Base-by-base conservation (phyloP, 2,888 invertebrate genomes). In the Agonopterix arenella region DNA sequence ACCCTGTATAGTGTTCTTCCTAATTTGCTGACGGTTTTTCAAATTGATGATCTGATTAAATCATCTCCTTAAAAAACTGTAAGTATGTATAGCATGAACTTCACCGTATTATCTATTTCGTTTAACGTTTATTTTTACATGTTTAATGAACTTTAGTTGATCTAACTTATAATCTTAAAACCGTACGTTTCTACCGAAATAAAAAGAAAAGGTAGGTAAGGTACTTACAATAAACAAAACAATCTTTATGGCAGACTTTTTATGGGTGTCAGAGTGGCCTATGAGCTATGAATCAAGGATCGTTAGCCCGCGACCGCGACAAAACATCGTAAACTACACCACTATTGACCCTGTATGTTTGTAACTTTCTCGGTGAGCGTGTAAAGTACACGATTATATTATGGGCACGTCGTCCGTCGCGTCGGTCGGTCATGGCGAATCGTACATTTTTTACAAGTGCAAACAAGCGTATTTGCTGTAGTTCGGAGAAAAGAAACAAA, bases 321-420 rank as follows among this genome's bases (percentile, higher is more conserved):
- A 66, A 68, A 70, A 70, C 61, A 62, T 70, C 67, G 64, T 76
- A 67, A 76, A 73, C 61, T 54, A 62, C 53, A 65, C 58, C 58
- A 65, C 54, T 28, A 64, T 53, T 64, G 66, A 70, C 68, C 66
- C 62, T 66, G 63, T 28, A 28, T 7, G 28, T 28, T 28, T 28
- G 28, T 62, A 63, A 62, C 66, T 72, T 73, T 73, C 70, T 60
- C 65, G 59, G 56, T 59, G 54, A 64, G 61, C 57, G 49, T 58
- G 59, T 68, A 48, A 16, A 51, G 28, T 54, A 45, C 48, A 46
- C 48, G 48, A 52, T 52, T 57, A 50, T 47, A 44, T 44, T 48
- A 44, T 45, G 48, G 28, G 36, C 48, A 47, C 13, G 37, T 11
- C 11, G 11, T 2, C n/a, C n/a, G n/a, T n/a, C n/a, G n/a, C 18